phyloP scores from a whole-genome alignment of 2,113 vertebrate genomes.

The Gambusia holbrooki region DNA sequence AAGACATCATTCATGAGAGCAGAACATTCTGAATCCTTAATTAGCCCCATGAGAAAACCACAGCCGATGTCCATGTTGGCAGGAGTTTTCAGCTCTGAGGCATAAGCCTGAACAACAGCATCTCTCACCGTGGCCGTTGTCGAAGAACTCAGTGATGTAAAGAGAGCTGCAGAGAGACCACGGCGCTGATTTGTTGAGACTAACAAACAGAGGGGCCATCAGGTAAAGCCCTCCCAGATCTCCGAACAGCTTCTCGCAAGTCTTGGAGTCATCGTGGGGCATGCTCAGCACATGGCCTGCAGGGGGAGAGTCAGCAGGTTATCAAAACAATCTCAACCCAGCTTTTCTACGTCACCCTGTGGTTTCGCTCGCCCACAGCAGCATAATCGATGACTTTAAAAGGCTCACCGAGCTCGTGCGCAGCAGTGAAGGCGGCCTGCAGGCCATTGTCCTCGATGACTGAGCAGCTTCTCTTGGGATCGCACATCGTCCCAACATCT shows the following conservation, averaged over 20 bases:
- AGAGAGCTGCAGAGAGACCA: constrained; percentile 96
- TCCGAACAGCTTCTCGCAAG: constrained; percentile 87
- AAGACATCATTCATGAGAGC: constrained; percentile 36
- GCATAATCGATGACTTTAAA: not conserved
- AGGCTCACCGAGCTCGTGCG: constrained; percentile 90
- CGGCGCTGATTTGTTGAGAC: constrained; percentile 88
- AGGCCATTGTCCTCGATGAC: constrained; percentile 95
- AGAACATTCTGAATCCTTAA: constrained; percentile 38
- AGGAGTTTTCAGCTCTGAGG: not conserved
- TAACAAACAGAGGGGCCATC: constrained; percentile 91
- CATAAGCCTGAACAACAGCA: constrained; percentile 30
- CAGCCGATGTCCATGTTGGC: constrained; percentile 24
- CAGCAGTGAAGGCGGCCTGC: constrained; percentile 92
- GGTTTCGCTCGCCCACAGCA: not conserved
- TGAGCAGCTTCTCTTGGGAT: constrained; percentile 93
- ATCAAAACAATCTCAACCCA: not conserved
- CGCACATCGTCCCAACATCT: constrained; percentile 93
- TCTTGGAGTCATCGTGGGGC: constrained; percentile 95
- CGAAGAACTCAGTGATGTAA: constrained; percentile 95
- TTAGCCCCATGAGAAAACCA: constrained; percentile 40
- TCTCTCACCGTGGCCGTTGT: constrained; percentile 88
- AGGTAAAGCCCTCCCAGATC: constrained; percentile 85
- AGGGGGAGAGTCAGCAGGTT: not conserved
- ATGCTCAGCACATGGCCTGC: constrained; percentile 96
- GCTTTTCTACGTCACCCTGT: not conserved